These are phyloP conservation scores for Denticeps clupeoides DNA, from an alignment of 2,797 vertebrate species.

Conservation along the genomic window DNA sequence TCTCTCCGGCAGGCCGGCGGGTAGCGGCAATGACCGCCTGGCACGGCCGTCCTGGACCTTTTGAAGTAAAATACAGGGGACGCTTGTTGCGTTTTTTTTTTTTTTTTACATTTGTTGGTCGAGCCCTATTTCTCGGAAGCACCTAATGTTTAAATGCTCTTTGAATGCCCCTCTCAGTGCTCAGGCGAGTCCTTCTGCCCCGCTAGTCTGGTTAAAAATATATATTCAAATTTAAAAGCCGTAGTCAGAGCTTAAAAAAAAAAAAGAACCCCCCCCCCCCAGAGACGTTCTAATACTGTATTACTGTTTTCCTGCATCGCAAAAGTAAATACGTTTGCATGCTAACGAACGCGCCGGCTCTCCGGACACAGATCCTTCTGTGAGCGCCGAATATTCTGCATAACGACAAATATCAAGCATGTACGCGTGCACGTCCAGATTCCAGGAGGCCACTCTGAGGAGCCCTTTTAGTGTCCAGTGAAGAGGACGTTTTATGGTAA, in stretches of 20 bases:
- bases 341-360: constrained; percentile 59
- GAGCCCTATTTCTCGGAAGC: no score
- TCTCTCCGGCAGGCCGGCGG: no score
- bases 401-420: constrained; percentile 39
- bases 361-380: constrained; percentile 62
- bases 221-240: constrained; percentile 2
- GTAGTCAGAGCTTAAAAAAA: constrained; percentile 39
- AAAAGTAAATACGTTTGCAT: constrained; percentile 64
- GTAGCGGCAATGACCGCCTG: no score
- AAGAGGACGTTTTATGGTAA: no score
- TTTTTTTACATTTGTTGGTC: no score
- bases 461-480: background rate
- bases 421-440: constrained; percentile 33
- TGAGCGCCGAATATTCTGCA: constrained; percentile 35
- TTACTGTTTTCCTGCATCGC: constrained; percentile 59
- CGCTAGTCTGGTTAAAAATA: no score
- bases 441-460: constrained; percentile 1
- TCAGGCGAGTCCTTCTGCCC: no score
- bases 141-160: no score
- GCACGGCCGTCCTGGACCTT: no score
- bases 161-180: no score
- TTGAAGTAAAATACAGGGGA: no score
- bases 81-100: no score
- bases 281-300: constrained; percentile 53
- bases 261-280: constrained; percentile 35